Percentiles rank a stretch among this genome's conserved stretches.
Conservation (phyloP, 2,113 vertebrate species). For the Anarhynchus alexandrinus region DNA sequence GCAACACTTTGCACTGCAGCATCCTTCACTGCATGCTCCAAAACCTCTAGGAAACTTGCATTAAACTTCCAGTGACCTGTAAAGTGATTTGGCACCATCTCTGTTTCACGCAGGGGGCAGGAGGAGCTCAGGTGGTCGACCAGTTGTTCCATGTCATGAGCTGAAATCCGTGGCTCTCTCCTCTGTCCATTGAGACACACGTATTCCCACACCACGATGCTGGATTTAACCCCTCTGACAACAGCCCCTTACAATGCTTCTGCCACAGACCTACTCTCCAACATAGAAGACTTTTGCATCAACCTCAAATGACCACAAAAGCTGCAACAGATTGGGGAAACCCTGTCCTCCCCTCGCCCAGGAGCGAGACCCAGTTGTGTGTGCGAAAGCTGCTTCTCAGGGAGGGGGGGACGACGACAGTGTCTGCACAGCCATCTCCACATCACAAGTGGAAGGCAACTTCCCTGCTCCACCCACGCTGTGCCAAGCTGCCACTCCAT, state of each 20-base stretch:
- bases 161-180: neutral
- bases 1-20: neutral
- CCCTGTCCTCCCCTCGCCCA: neutral
- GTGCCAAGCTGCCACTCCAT: neutral
- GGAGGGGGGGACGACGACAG: too few relatives aligned
- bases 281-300: neutral
- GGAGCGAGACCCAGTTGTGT: neutral
- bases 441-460: neutral
- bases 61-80: neutral
- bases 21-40: neutral
- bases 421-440: neutral
- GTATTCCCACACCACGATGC: neutral
- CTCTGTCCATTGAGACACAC: fast-evolving
- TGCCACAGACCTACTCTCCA: neutral
- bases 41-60: neutral
- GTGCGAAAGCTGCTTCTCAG: neutral
- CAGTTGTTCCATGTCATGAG: neutral
- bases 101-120: fast-evolving
- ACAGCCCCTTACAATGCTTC: neutral
- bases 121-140: neutral
- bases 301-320: neutral
- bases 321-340: neutral
- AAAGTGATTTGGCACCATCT: neutral
- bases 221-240: neutral
- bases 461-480: neutral